These are phyloP conservation scores for Vanessa cardui DNA, from an alignment of 2,888 invertebrate genomes.

Conservation along the genomic window DNA sequence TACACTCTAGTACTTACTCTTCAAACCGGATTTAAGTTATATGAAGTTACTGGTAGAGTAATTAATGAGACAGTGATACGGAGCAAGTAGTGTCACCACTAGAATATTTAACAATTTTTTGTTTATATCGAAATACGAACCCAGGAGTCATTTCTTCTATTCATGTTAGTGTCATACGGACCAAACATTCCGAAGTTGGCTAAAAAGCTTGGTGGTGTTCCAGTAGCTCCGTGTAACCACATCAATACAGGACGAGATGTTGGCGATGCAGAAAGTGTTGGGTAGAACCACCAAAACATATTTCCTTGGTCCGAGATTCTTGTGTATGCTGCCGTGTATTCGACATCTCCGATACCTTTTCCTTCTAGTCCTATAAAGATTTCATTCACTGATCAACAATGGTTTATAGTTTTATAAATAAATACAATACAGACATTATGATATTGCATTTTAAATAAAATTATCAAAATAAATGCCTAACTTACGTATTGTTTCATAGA, in stretches of 20 bases:
- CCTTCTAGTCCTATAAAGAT: constrained; percentile 55
- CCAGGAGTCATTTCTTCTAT: constrained; percentile 87
- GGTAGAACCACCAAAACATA: constrained; percentile 95
- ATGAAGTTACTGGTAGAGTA: no score
- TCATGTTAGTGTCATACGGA: constrained; percentile 86
- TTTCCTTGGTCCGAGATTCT: constrained; percentile 87
- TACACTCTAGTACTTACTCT: no score
- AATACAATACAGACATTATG: background rate
- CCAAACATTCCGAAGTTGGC: constrained; percentile 94
- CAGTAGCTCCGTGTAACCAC: constrained; percentile 96
- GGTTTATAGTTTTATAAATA: background rate
- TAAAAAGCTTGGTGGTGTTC: constrained; percentile 88
- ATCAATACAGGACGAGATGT: constrained; percentile 87
- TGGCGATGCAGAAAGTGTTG: constrained; percentile 81
- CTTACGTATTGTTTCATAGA: constrained; percentile 46
- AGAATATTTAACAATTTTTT: no score
- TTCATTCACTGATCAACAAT: background rate
- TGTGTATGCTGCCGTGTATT: constrained; percentile 89
- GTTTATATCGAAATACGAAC: constrained; percentile 65
- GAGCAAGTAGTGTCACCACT: no score
- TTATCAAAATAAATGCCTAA: constrained; percentile 4
- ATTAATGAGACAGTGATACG: no score
- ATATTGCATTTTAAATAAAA: background rate
- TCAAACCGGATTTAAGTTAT: no score
- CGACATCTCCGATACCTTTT: constrained; percentile 79